phyloP scores from a whole-genome alignment of 2,797 vertebrate genomes.

The Amniataba percoides region DNA sequence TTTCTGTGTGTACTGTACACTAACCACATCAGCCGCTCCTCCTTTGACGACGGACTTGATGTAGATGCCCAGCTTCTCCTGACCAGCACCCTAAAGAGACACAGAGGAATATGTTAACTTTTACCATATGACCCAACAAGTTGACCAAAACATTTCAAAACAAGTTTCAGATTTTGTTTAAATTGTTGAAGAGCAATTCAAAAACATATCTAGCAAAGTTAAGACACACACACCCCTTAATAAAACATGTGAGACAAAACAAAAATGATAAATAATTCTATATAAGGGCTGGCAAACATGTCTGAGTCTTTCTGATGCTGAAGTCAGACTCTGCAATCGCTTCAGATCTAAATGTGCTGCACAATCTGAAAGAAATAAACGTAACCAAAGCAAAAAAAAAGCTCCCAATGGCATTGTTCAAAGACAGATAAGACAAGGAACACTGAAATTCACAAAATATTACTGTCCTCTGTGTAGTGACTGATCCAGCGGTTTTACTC shows the following conservation, averaged over 20 bases:
- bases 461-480: too few relatives aligned
- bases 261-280: neutral
- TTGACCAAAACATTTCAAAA: neutral
- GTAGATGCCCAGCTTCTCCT: constrained; percentile 98
- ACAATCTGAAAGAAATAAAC: neutral
- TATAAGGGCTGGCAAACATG: neutral
- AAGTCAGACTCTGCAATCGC: too few relatives aligned
- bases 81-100: constrained; percentile 92
- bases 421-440: neutral
- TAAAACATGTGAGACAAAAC: neutral
- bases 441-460: neutral
- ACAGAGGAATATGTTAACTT: neutral
- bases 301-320: neutral
- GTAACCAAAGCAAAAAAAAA: too few relatives aligned
- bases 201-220: neutral
- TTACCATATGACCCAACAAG: neutral
- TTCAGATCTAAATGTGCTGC: neutral
- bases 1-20: constrained; percentile 44
- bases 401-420: neutral
- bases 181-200: neutral
- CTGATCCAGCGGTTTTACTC: neutral
- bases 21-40: constrained; percentile 96
- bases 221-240: neutral
- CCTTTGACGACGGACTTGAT: constrained; percentile 99
- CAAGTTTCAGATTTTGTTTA: neutral